Evolutionary conservation across 2,113 vertebrate genomes (phyloP), one percentile per base, ranked within the genome.

Genomic region (Macrotis lagotis): DNA sequence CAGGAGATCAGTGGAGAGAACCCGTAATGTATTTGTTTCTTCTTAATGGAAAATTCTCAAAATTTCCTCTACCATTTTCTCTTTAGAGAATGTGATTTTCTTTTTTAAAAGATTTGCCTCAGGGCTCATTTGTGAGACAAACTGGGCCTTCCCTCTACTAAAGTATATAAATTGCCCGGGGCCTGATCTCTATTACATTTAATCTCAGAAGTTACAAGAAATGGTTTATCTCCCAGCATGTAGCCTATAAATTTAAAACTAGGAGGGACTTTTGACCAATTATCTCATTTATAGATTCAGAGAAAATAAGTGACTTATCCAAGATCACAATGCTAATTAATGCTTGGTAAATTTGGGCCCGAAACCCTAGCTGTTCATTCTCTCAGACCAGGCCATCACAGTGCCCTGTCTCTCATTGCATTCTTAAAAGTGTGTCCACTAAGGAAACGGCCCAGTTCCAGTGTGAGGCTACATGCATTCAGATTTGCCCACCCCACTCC

Each of bases 31-130:
- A 6, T 53, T 48, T 6, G 26, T 24, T 74, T 66, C 55, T 31
- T 47, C 48, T 28, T 92, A 50, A 25, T 59, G 9, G 0, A n/a
- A 91, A 2, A 26, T 0, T 51, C 74, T 8, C 88, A 25, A 53
- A 92, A 66, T 49, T 94, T 90, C 93, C 49, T 2, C 3, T 94
- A 93, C 55, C 50, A 3, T 90, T 50, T 95, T 95, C 91, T 48
- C 7, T 89, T 51, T 97, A 31, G 19, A n/a, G 66, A 83, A 83
- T 44, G 66, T 83, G 66, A 66, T 37, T 66, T 66, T 16, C 28
- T 74, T n/a, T 74, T 37, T n/a, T 74, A 7, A 44, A 83, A 83
- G 19, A 83, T 7, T 44, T 44, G 16, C n/a, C n/a, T 44, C 66
- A 44, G n/a, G 19, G n/a, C 26, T 83, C n/a, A 83, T 83, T 83